A percentile compares a stretch with the other conserved stretches of the same genome.
Evolutionary conservation across 2,888 invertebrate genomes (phyloP).

Genomic region (Rambutsinella grinnellia): DNA sequence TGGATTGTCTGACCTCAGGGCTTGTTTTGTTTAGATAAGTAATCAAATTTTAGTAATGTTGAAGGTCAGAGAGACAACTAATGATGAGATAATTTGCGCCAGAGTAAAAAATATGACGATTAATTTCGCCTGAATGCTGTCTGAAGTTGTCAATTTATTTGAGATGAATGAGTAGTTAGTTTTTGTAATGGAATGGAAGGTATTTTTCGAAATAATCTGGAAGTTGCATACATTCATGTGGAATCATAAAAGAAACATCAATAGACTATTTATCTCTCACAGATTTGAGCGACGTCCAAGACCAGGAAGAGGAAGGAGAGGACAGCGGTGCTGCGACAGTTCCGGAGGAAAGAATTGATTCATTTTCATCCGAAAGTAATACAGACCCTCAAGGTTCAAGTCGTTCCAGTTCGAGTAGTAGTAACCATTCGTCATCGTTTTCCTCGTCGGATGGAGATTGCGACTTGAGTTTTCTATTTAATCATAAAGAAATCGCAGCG

Average conservation of each 20-base stretch:
- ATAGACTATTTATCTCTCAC: constrained; percentile 59
- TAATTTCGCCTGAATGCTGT: constrained; percentile 26
- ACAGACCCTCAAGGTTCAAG: constrained; percentile 47
- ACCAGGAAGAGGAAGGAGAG: constrained; percentile 46
- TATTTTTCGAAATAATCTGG: too few relatives aligned
- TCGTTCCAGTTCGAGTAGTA: constrained; percentile 48
- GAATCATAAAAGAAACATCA: constrained; percentile 57
- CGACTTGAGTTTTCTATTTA: constrained; percentile 56
- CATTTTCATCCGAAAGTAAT: constrained; percentile 13
- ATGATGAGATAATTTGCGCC: constrained; percentile 54
- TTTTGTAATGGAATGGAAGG: background rate
- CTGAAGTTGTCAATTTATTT: too few relatives aligned
- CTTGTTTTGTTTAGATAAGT: constrained; percentile 6
- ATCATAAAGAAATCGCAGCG: constrained; percentile 58
- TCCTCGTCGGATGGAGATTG: constrained; percentile 46
- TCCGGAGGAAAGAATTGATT: constrained; percentile 6
- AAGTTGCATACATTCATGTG: constrained; percentile 54
- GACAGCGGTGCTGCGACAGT: constrained; percentile 3
- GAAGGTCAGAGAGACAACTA: constrained; percentile 18
- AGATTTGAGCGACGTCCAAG: constrained; percentile 59
- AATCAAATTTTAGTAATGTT: background rate
- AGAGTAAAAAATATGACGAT: constrained; percentile 36
- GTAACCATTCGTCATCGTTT: constrained; percentile 43
- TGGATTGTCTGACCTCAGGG: too few relatives aligned
- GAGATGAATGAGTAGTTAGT: too few relatives aligned